These are phyloP conservation scores for Caenorhabditis becei DNA, from an alignment of 2,888 invertebrate species.

Conservation along the genomic window DNA sequence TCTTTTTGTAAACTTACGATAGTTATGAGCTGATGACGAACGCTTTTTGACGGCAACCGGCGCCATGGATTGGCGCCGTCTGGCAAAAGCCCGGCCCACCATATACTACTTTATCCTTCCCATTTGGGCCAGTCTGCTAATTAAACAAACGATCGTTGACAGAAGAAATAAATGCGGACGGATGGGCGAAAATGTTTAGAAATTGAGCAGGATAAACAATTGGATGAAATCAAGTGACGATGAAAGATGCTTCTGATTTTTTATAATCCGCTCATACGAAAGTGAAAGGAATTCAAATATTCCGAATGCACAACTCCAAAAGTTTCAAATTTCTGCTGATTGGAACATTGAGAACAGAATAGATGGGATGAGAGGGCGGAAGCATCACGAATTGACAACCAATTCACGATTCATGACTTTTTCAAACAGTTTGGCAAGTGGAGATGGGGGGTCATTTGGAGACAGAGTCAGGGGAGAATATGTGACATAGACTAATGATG, in stretches of 20 bases:
- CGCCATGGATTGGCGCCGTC: slow-evolving; percentile 65
- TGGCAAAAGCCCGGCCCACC: slow-evolving; percentile 67
- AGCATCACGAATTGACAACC: not conserved
- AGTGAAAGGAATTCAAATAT: not conserved
- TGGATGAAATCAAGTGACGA: not conserved
- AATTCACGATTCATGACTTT: slow-evolving; percentile 11
- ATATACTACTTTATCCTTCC: slow-evolving; percentile 58
- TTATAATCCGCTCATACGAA: not conserved
- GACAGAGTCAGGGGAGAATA: not conserved
- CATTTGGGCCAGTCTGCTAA: slow-evolving; percentile 57
- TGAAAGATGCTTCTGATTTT: not conserved
- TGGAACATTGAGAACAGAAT: not conserved
- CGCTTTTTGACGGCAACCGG: slow-evolving; percentile 58
- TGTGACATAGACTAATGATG: slow-evolving; percentile 24
- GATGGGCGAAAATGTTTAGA: slow-evolving; percentile 35
- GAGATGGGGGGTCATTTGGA: not conserved
- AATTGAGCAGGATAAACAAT: slow-evolving; percentile 25
- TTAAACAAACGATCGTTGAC: slow-evolving; percentile 34
- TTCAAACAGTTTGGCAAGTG: not conserved
- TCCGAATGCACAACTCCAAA: no score
- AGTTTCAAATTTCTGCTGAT: not conserved
- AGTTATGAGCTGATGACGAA: slow-evolving; percentile 43
- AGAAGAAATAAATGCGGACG: not conserved
- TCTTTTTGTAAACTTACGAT: slow-evolving; percentile 45
- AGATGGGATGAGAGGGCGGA: not conserved